Evolutionary conservation across 1,140 invertebrate species (phyloP), one percentile per base, ranked within the genome.

Genomic region (Drosophila chauvacae): DNA sequence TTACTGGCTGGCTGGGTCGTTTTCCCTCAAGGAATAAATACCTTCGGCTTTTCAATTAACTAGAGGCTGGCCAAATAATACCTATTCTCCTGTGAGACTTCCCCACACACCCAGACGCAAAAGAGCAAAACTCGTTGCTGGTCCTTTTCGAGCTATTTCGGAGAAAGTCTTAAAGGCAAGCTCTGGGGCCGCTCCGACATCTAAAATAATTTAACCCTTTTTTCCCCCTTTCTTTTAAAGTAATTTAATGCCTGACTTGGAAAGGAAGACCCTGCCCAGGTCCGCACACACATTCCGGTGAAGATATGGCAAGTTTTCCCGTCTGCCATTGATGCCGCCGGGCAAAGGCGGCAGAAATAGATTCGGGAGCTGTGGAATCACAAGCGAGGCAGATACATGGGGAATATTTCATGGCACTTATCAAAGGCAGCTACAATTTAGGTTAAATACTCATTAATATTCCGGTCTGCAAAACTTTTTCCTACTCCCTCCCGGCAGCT

Each of bases 391-490:
- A 16, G 44, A 47, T 71, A 64, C 61, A 82, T 80, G 83, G 55
- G 79, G 77, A 81, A 85, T 83, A 90, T 85, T 90, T 84, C 77
- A 81, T 90, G 86, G 74, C 86, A 90, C 85, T 90, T 90, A 90
- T 90, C 86, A 90, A 90, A 90, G 85, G 85, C 85, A 90, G 85
- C 85, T 90, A 90, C 85, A 90, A 90, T 90, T 90, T 90, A 90
- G 85, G 85, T 90, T 90, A 90, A 90, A 90, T 90, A 90, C 85
- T 90, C 85, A 90, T 90, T 90, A 90, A 90, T 90, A 90, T 90
- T 90, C 85, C 86, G 86, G 85, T 90, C 85, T 90, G 85, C 86
- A 68, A 90, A 90, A 90, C 68, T 90, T 90, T 71, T 73, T 73
- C 44, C 45, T 28, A 11, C 53, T 48, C 20, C 23, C 42, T 20